Evolutionary conservation across 1,140 invertebrate species (phyloP), one percentile per base, ranked within the genome.

Genomic region (Diploscapter pachys): DNA sequence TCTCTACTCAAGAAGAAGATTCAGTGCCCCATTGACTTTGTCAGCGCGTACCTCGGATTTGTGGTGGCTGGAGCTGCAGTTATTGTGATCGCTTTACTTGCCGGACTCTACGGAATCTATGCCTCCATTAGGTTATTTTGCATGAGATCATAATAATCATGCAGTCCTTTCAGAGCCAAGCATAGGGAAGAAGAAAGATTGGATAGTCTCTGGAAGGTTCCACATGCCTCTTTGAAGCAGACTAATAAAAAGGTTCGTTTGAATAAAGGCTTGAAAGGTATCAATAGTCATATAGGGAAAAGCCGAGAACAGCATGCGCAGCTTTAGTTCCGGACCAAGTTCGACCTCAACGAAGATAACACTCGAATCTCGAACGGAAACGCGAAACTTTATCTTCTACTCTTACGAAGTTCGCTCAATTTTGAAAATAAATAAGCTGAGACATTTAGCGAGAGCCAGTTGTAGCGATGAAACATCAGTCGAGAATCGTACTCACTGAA

Each of bases 181-280:
- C 48, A 50, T 11, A 55, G 8, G 70, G 31, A 61, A 11, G 57
- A 8, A 65, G 59, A 9, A 75, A 31, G 31, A 31, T 1, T 31
- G 31, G 31, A 74, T 50, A 71, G 56, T 8, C n/a, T 74, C 49
- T 74, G 72, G 72, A 65, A 74, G 49, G 73, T 74, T 4, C 68
- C 67, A 51, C 59, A 54, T 59, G 48, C 55, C 50, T 9, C 11
- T 8, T 51, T 74, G 5, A 51, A 48, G 4, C 66, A 74, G 4
- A 71, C 70, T 31, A 5, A 75, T 31, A 31, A 1, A 31, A 31
- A 31, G 31, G 31, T 31, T 31, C 31, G 31, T 31, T 31, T 31
- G 31, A 31, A 31, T 31, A 31, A 31, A 31, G 31, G 31, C 31
- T 31, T 31, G 31, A 31, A 31, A 31, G 31, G 31, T 31, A 31